These are phyloP conservation scores for Megalurothrips usitatus DNA, from an alignment of 2,888 invertebrate species.

Conservation along the genomic window DNA sequence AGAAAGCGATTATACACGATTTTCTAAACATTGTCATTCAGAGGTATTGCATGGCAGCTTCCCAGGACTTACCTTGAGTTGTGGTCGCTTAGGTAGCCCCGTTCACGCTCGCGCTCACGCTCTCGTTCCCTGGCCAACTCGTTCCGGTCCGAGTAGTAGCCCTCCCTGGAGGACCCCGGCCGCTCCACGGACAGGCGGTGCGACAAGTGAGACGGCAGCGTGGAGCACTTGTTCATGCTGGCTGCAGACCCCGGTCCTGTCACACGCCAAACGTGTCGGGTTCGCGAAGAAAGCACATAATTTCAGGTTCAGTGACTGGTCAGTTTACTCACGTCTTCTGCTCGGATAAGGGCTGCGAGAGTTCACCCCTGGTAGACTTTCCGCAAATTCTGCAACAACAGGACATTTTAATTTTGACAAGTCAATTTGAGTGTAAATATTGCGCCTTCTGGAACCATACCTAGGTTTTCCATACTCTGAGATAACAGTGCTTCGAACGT, in stretches of 20 bases:
- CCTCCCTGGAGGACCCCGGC: constrained; percentile 55
- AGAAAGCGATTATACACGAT: background rate
- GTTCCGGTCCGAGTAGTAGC: constrained; percentile 86
- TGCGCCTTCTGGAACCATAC: constrained; percentile 48
- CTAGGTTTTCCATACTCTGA: constrained; percentile 93
- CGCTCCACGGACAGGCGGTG: constrained; percentile 54
- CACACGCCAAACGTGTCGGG: background rate
- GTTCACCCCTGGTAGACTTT: constrained; percentile 77
- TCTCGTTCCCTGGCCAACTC: constrained; percentile 75
- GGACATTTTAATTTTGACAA: constrained; percentile 32
- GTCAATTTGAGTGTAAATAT: constrained; percentile 27
- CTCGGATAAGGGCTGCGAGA: constrained; percentile 81
- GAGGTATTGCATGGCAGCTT: background rate
- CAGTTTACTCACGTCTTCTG: constrained; percentile 73
- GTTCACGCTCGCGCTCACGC: constrained; percentile 51
- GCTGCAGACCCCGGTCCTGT: constrained; percentile 60
- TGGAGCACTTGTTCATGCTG: constrained; percentile 73
- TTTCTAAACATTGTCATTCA: background rate
- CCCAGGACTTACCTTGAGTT: constrained; percentile 59
- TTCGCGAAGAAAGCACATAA: background rate
- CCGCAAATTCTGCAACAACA: constrained; percentile 72
- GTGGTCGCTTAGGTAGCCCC: constrained; percentile 75
- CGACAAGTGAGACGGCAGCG: constrained; percentile 68
- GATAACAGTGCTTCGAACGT: constrained; percentile 89
- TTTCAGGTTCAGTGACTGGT: background rate